Conservation (phyloP, 2,113 vertebrate genomes). For the Phoxinus phoxinus region DNA sequence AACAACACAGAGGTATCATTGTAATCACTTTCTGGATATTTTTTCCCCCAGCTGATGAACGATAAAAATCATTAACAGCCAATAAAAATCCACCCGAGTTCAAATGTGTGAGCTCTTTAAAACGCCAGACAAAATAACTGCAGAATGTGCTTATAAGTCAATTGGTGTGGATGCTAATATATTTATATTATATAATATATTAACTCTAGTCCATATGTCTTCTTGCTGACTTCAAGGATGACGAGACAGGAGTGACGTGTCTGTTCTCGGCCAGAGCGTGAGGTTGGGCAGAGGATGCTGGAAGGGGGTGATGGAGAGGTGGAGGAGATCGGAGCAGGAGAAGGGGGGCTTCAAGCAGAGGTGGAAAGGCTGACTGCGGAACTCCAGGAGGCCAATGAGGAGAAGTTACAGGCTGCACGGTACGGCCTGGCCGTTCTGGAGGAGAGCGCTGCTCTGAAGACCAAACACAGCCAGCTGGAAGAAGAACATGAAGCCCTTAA, state of each 20-base stretch:
- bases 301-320: slow-evolving; percentile 46
- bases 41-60: too few species aligned
- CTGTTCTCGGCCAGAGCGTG: slow-evolving; percentile 53
- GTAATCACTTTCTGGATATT: too few species aligned
- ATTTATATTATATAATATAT: too few species aligned
- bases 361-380: slow-evolving; percentile 79
- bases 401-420: slow-evolving; percentile 84
- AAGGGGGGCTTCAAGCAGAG: slow-evolving; percentile 71
- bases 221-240: slow-evolving; percentile 29
- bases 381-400: slow-evolving; percentile 83
- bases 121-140: too few species aligned
- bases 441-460: slow-evolving; percentile 79
- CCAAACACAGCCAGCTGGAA: slow-evolving; percentile 78
- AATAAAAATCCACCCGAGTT: too few species aligned
- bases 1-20: too few species aligned
- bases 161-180: too few species aligned
- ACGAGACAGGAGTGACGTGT: neutral
- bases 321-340: slow-evolving; percentile 60
- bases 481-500: slow-evolving; percentile 78
- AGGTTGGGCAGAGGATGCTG: slow-evolving; percentile 58
- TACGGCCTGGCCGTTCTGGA: slow-evolving; percentile 85
- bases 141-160: too few species aligned
- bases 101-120: too few species aligned
- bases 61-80: too few species aligned
- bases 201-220: neutral